phyloP scores from a whole-genome alignment of 2,797 vertebrate species.

The Trichosurus vulpecula region DNA sequence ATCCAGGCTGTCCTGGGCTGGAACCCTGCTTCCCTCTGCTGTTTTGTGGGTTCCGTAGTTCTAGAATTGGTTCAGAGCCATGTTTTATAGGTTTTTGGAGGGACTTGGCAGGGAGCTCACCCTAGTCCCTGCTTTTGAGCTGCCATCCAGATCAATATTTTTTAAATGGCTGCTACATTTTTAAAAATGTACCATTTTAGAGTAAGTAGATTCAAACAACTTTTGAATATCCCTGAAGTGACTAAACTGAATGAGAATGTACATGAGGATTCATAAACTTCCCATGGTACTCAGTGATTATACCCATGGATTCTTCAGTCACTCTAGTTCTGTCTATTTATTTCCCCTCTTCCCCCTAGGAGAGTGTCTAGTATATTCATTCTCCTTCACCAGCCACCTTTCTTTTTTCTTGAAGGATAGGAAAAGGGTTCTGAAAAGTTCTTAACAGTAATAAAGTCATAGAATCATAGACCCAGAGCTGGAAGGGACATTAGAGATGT shows the following conservation, averaged over 20 bases:
- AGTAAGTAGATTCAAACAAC: neutral
- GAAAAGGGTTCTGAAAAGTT: neutral
- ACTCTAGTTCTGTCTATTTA: neutral
- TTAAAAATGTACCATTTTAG: neutral
- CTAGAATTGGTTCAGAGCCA: no score
- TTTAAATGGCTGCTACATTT: neutral
- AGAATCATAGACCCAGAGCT: neutral
- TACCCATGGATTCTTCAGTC: neutral
- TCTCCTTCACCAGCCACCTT: neutral
- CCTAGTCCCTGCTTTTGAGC: no score
- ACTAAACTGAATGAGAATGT: neutral
- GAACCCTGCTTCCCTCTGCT: no score
- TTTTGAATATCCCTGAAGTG: neutral
- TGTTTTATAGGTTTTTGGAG: no score
- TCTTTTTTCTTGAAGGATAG: neutral
- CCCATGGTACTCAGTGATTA: neutral
- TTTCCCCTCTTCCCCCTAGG: neutral
- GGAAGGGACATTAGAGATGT: neutral
- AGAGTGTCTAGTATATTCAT: neutral
- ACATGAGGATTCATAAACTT: neutral
- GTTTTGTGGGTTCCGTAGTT: no score
- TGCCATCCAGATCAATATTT: no score
- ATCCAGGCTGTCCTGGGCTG: no score
- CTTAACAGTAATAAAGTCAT: neutral
- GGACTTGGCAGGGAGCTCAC: no score